Evolutionary conservation across 2,113 vertebrate species (phyloP).

Genomic region (Illadopsis cleaveri): DNA sequence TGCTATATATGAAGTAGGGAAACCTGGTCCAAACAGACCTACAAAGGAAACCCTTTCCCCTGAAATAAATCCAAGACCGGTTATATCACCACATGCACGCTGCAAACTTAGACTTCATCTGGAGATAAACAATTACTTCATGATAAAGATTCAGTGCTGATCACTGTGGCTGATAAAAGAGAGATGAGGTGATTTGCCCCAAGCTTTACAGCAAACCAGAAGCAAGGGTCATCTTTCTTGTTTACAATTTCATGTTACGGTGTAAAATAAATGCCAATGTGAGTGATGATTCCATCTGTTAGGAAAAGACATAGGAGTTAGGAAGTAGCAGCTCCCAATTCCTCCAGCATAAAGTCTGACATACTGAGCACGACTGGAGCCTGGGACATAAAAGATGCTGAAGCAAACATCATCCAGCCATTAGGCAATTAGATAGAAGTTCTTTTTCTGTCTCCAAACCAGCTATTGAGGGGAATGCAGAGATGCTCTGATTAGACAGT

Average conservation of each 20-base stretch:
- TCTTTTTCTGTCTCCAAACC: not conserved
- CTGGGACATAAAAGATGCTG: not conserved
- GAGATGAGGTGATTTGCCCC: not conserved
- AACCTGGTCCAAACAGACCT: not conserved
- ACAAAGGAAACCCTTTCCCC: not conserved
- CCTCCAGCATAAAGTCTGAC: not conserved
- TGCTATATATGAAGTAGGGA: not conserved
- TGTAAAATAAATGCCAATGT: not conserved
- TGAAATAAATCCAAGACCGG: not conserved
- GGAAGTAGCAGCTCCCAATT: not conserved
- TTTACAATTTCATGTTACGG: not conserved
- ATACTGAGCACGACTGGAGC: not conserved
- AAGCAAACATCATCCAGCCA: not conserved
- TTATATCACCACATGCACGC: not conserved
- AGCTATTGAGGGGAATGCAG: not conserved
- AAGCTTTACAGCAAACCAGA: not conserved
- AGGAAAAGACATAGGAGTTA: not conserved
- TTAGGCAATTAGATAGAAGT: not conserved
- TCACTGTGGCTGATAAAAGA: not conserved
- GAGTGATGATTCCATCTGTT: not conserved
- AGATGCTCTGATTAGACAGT: constrained; percentile 10
- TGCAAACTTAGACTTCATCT: not conserved
- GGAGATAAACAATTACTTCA: not conserved
- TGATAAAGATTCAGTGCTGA: not conserved
- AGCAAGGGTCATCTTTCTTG: not conserved